phyloP scores from a whole-genome alignment of 2,888 invertebrate genomes.

The Stratiomys singularior region DNA sequence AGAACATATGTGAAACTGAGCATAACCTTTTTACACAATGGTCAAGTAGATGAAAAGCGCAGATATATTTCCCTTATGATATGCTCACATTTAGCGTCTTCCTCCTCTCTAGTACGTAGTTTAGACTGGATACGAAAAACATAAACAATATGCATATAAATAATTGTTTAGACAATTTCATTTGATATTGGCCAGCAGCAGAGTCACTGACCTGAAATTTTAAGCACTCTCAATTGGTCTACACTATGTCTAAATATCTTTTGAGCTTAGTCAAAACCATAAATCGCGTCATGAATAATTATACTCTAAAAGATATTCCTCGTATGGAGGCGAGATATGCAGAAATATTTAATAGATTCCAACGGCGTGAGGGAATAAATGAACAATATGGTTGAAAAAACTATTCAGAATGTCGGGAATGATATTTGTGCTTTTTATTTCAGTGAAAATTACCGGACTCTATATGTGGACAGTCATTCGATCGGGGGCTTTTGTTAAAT shows the following conservation, averaged over 20 bases:
- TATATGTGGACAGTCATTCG: not conserved
- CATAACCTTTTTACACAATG: not conserved
- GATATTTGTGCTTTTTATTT: not conserved
- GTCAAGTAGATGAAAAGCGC: too few species aligned
- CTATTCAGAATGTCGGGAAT: not conserved
- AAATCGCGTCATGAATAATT: slow-evolving; percentile 5
- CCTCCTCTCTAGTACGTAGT: too few species aligned
- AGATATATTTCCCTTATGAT: too few species aligned
- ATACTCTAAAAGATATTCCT: not conserved
- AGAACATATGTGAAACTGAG: not conserved
- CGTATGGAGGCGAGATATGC: not conserved
- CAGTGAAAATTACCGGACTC: not conserved
- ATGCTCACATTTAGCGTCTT: too few species aligned
- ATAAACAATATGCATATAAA: not conserved
- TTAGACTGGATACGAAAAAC: too few species aligned
- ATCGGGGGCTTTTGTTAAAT: not conserved
- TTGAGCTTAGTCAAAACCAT: not conserved
- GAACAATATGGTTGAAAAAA: not conserved
- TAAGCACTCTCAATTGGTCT: not conserved
- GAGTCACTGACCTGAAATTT: slow-evolving; percentile 14
- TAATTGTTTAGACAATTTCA: not conserved
- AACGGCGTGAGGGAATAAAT: not conserved
- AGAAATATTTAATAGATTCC: not conserved
- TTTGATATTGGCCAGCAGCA: not conserved
- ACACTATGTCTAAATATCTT: not conserved